phyloP scores from a whole-genome alignment of 2,888 invertebrate species.

The Andrena bucephala region DNA sequence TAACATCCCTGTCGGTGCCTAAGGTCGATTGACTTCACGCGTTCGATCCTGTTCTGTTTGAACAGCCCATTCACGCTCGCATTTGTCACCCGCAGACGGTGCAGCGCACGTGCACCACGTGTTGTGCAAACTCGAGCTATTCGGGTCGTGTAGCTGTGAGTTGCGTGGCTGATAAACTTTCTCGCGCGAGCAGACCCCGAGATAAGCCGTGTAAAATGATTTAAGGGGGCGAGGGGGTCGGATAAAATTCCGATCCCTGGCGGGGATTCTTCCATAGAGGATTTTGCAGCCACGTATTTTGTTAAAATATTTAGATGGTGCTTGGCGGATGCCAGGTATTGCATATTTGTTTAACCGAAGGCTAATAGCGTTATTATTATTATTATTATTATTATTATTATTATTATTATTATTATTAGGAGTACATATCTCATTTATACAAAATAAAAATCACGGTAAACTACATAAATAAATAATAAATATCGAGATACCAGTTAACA shows the following conservation, averaged over 20 bases:
- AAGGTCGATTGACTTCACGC: conserved; percentile 30
- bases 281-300: too few relatives aligned
- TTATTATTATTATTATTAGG: too few relatives aligned
- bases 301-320: too few relatives aligned
- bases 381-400: too few relatives aligned
- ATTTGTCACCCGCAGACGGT: conserved; percentile 55
- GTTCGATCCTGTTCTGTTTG: conserved; percentile 39
- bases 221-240: neutral
- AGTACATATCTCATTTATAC: too few relatives aligned
- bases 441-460: too few relatives aligned
- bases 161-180: conserved; percentile 59
- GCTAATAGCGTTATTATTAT: too few relatives aligned
- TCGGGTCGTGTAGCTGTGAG: conserved; percentile 48
- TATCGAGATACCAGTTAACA: too few relatives aligned
- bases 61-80: conserved; percentile 54
- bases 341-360: too few relatives aligned
- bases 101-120: conserved; percentile 49
- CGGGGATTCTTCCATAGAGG: neutral
- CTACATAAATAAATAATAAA: too few relatives aligned
- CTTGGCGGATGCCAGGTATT: too few relatives aligned
- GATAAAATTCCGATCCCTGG: neutral
- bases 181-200: neutral
- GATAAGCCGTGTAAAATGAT: conserved; percentile 34
- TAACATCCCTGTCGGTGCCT: neutral
- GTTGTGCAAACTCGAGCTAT: conserved; percentile 55